Evolutionary conservation across 1,140 invertebrate species (phyloP).

Genomic region (Papilio machaon): DNA sequence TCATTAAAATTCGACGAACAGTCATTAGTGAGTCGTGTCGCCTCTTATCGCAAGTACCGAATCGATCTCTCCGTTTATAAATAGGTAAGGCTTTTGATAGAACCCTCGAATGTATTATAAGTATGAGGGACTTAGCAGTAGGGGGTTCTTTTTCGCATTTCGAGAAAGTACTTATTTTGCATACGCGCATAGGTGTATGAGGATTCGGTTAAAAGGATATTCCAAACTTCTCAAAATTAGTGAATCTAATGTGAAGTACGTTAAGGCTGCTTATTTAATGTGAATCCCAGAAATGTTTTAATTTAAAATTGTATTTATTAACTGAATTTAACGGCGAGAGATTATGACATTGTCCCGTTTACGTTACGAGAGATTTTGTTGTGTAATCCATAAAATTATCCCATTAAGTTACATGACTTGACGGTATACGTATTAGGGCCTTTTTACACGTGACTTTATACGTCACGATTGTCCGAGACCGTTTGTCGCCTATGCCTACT

Average conservation of each 20-base stretch:
- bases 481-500: not conserved
- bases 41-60: conserved; percentile 17
- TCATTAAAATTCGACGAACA: conserved; percentile 31
- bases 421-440: not conserved
- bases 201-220: not conserved
- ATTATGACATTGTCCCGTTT: not conserved
- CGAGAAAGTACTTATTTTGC: not conserved
- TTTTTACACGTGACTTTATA: not conserved
- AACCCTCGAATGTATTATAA: not conserved
- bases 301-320: not conserved
- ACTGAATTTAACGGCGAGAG: not conserved
- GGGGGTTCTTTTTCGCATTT: not conserved
- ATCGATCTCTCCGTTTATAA: conserved; percentile 29
- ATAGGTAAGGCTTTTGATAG: conserved; percentile 26
- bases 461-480: not conserved
- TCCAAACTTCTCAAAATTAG: not conserved
- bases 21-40: conserved; percentile 29
- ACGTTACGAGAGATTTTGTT: not conserved
- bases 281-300: not conserved
- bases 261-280: not conserved
- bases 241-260: not conserved
- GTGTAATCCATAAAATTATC: conserved; percentile 13
- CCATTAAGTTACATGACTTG: conserved; percentile 20
- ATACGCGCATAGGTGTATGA: not conserved
- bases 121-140: not conserved